A percentile compares a stretch with the other conserved stretches of the same genome.
Conservation (phyloP, 2,797 vertebrate genomes). For the Lacerta bilineata region DNA sequence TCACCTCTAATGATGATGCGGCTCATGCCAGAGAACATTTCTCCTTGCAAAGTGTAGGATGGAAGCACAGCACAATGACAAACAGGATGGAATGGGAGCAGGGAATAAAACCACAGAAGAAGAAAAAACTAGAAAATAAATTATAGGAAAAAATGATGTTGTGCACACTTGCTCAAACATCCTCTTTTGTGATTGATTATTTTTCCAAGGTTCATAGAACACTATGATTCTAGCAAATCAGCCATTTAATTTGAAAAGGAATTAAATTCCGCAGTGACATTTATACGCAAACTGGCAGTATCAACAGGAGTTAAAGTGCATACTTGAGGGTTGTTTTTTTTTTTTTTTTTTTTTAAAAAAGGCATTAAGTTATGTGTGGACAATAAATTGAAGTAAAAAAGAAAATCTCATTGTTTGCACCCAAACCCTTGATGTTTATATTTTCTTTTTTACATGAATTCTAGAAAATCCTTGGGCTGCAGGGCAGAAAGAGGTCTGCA, state of each 20-base stretch:
- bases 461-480: background rate
- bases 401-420: background rate
- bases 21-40: background rate
- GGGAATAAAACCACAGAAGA: constrained; percentile 25
- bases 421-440: background rate
- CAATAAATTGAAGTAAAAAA: constrained; percentile 2
- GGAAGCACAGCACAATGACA: background rate
- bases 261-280: constrained; percentile 32
- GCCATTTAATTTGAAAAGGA: constrained; percentile 34
- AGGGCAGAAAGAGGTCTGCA: background rate
- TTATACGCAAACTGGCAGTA: constrained; percentile 1
- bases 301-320: constrained; percentile 20
- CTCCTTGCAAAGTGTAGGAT: background rate
- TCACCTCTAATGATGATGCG: background rate
- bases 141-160: constrained; percentile 32
- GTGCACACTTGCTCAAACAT: constrained; percentile 20
- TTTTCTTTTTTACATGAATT: constrained; percentile 9
- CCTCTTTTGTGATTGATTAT: constrained; percentile 16
- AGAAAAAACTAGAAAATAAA: constrained; percentile 25
- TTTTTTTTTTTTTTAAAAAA: background rate
- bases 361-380: background rate
- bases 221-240: constrained; percentile 27
- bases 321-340: too few species aligned
- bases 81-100: background rate
- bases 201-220: constrained; percentile 24